Evolutionary conservation across 2,113 vertebrate genomes (phyloP).

Genomic region (Herpailurus yagouaroundi): DNA sequence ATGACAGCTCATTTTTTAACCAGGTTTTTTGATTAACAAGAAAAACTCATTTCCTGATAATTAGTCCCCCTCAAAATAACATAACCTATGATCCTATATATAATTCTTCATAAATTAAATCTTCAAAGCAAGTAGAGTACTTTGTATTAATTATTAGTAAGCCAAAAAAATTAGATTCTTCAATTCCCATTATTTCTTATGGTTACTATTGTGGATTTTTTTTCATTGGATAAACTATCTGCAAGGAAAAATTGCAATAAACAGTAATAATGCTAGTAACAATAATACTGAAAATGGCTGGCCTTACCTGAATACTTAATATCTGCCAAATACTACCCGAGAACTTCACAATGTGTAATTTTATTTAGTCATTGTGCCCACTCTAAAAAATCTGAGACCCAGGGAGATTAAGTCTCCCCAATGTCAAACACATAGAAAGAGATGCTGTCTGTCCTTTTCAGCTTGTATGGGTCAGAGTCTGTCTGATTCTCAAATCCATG

Average conservation of each 20-base stretch:
- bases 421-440: background rate
- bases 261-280: background rate
- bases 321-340: background rate
- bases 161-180: background rate
- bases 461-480: background rate
- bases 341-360: background rate
- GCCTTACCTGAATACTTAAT: background rate
- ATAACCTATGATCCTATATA: background rate
- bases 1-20: background rate
- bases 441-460: background rate
- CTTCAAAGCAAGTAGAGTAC: background rate
- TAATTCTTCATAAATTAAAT: slow-evolving; percentile 24
- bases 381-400: background rate
- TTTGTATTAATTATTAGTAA: background rate
- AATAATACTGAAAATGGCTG: background rate
- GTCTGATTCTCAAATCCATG: background rate
- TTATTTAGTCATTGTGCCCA: background rate
- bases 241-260: background rate
- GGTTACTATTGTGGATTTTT: background rate
- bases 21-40: background rate
- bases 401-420: background rate
- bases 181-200: background rate
- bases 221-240: background rate
- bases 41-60: background rate
- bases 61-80: background rate